Conservation (phyloP, 2,888 invertebrate genomes). For the Epirrita christyi region DNA sequence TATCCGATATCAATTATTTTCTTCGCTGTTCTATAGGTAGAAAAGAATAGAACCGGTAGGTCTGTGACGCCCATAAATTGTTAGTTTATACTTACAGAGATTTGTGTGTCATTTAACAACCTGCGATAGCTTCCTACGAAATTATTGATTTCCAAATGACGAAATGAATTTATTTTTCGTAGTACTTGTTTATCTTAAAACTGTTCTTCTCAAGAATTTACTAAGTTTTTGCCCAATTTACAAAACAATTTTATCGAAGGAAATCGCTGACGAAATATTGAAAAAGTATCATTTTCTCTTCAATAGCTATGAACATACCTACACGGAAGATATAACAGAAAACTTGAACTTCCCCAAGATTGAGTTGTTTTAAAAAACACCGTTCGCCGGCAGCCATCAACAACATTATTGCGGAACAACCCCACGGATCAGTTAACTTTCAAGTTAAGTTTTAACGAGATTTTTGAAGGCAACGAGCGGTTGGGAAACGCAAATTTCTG, state of each 20-base stretch:
- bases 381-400: slow-evolving; percentile 32
- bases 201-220: background rate
- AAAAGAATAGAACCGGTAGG: too few relatives aligned
- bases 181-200: background rate
- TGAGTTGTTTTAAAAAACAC: slow-evolving; percentile 38
- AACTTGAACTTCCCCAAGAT: slow-evolving; percentile 24
- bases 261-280: background rate
- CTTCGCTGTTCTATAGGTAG: too few relatives aligned
- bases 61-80: too few relatives aligned
- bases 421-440: slow-evolving; percentile 49
- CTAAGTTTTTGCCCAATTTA: background rate
- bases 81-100: too few relatives aligned
- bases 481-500: slow-evolving; percentile 51
- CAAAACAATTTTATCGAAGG: background rate
- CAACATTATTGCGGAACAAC: slow-evolving; percentile 39
- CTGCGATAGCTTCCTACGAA: too few relatives aligned
- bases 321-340: background rate
- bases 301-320: background rate
- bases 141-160: too few relatives aligned
- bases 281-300: background rate
- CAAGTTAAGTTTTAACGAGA: slow-evolving; percentile 69
- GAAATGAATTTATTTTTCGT: background rate
- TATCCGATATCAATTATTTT: too few relatives aligned
- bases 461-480: slow-evolving; percentile 63
- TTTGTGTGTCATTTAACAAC: background rate